phyloP scores from a whole-genome alignment of 2,888 invertebrate species.

The Drosophila putrida region DNA sequence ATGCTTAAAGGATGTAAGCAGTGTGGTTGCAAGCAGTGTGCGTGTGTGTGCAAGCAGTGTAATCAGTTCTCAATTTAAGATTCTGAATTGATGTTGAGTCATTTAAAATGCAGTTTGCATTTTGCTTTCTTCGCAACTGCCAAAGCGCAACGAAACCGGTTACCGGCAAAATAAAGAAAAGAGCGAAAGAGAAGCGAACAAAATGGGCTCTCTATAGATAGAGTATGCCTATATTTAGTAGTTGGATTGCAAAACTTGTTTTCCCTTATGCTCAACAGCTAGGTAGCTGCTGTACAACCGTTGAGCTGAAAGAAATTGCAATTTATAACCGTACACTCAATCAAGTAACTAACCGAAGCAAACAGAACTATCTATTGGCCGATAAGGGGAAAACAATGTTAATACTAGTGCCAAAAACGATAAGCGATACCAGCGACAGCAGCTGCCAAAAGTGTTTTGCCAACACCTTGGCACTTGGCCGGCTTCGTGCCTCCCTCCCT shows the following conservation, averaged over 20 bases:
- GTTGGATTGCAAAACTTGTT: slow-evolving; percentile 44
- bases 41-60: slow-evolving; percentile 7
- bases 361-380: slow-evolving; percentile 26
- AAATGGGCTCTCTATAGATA: slow-evolving; percentile 7
- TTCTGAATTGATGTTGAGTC: slow-evolving; percentile 38
- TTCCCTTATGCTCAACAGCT: slow-evolving; percentile 11
- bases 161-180: slow-evolving; percentile 60
- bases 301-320: slow-evolving; percentile 9
- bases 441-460: slow-evolving; percentile 35
- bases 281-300: slow-evolving; percentile 20
- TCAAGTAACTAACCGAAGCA: slow-evolving; percentile 9
- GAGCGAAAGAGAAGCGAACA: slow-evolving; percentile 9
- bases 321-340: slow-evolving; percentile 22
- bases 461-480: slow-evolving; percentile 43
- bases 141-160: slow-evolving; percentile 69
- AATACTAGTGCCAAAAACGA: slow-evolving; percentile 33
- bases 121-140: slow-evolving; percentile 50
- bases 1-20: slow-evolving; percentile 19
- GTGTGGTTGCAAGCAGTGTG: slow-evolving; percentile 15
- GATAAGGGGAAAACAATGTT: slow-evolving; percentile 40
- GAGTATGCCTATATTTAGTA: slow-evolving; percentile 30
- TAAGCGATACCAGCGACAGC: slow-evolving; percentile 17
- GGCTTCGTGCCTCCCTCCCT: slow-evolving; percentile 33
- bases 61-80: slow-evolving; percentile 7
- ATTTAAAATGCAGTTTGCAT: slow-evolving; percentile 43